Evolutionary conservation across 2,797 vertebrate genomes (phyloP).

Genomic region (Dendrocincla fuliginosa): DNA sequence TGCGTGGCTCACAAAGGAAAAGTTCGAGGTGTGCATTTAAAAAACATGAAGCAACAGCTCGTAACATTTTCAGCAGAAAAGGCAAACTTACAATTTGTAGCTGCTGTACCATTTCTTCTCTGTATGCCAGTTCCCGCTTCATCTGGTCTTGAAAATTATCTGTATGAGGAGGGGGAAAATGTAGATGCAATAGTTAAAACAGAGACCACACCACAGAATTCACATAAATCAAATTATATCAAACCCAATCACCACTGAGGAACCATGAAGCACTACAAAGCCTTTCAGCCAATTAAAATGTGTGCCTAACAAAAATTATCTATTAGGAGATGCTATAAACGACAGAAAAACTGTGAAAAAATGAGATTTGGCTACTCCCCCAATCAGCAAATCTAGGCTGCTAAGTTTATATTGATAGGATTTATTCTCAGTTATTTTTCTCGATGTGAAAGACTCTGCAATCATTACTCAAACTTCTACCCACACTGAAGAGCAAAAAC

Average conservation of each 20-base stretch:
- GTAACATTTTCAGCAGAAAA: background rate
- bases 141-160: constrained; percentile 99
- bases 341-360: background rate
- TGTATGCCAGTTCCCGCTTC: constrained; percentile 95
- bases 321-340: background rate
- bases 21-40: background rate
- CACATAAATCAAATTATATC: background rate
- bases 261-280: background rate
- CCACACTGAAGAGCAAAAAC: background rate
- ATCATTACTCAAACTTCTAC: constrained; percentile 3
- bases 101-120: constrained; percentile 98
- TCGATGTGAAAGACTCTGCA: background rate
- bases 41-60: background rate
- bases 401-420: background rate
- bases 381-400: background rate
- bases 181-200: background rate
- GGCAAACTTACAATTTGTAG: constrained; percentile 90
- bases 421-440: background rate
- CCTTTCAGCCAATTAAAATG: background rate
- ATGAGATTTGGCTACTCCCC: background rate
- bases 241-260: background rate
- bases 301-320: accelerated
- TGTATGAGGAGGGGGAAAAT: constrained; percentile 16
- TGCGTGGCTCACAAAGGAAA: background rate
- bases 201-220: background rate